Evolutionary conservation across 2,797 vertebrate species (phyloP).

Genomic region (Gallinago stenura): DNA sequence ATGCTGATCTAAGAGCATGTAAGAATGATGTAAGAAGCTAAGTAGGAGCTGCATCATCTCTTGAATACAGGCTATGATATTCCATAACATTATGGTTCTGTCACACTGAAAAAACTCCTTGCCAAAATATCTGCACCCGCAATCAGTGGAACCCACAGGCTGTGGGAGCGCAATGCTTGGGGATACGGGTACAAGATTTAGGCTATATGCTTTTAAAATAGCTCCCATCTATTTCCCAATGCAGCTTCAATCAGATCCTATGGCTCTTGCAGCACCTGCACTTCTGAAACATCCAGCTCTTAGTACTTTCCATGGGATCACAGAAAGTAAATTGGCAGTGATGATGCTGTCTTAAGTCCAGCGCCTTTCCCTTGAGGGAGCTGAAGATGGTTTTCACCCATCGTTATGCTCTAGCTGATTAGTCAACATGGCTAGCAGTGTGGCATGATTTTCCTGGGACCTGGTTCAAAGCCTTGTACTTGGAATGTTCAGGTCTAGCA

Average conservation of each 20-base stretch:
- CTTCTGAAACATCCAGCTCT: neutral
- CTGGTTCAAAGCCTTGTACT: neutral
- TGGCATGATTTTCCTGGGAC: neutral
- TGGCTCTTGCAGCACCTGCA: neutral
- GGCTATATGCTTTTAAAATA: neutral
- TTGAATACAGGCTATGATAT: neutral
- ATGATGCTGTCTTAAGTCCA: neutral
- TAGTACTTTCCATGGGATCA: neutral
- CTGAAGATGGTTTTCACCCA: neutral
- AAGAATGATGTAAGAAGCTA: neutral
- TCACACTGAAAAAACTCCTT: neutral
- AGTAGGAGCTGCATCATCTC: neutral
- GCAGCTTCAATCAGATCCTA: neutral
- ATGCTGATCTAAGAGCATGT: neutral
- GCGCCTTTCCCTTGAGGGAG: neutral
- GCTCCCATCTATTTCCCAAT: neutral
- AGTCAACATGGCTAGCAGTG: neutral
- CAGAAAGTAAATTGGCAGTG: neutral
- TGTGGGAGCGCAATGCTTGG: neutral
- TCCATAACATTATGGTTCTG: neutral
- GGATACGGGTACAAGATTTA: neutral
- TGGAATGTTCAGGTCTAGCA: neutral
- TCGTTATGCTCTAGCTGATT: neutral
- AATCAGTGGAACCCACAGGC: neutral
- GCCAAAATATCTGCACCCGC: neutral